Conservation (phyloP, 2,888 invertebrate genomes). For the Smittia aterrima region DNA sequence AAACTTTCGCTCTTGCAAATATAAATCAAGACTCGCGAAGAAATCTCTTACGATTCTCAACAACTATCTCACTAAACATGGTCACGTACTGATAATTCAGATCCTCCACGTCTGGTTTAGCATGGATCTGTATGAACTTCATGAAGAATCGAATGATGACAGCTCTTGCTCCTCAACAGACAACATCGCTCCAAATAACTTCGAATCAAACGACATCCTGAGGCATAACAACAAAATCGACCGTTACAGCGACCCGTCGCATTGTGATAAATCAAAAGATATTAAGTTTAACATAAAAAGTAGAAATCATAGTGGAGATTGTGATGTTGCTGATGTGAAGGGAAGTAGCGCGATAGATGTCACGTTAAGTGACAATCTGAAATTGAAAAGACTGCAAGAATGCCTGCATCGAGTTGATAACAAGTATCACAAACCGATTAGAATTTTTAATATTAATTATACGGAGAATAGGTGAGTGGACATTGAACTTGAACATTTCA, state of each 20-base stretch:
- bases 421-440: slow-evolving; percentile 43
- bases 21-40: slow-evolving; percentile 66
- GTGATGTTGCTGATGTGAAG: slow-evolving; percentile 1
- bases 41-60: slow-evolving; percentile 64
- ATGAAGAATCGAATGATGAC: slow-evolving; percentile 16
- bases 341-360: background rate
- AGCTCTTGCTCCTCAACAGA: slow-evolving; percentile 31
- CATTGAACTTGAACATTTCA: background rate
- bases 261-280: slow-evolving; percentile 41
- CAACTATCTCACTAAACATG: slow-evolving; percentile 64
- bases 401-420: slow-evolving; percentile 35
- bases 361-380: slow-evolving; percentile 24
- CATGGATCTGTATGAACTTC: slow-evolving; percentile 43
- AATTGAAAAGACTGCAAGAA: slow-evolving; percentile 41
- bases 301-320: background rate
- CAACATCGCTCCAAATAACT: background rate
- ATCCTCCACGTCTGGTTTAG: slow-evolving; percentile 65
- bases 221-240: slow-evolving; percentile 13
- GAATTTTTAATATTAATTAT: slow-evolving; percentile 44
- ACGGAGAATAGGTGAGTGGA: slow-evolving; percentile 43
- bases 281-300: slow-evolving; percentile 34
- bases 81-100: slow-evolving; percentile 68
- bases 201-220: background rate
- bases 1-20: slow-evolving; percentile 66
- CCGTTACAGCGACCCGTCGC: slow-evolving; percentile 28